These are phyloP conservation scores for Mythimna loreyi DNA, from an alignment of 2,888 invertebrate species.

Conservation along the genomic window DNA sequence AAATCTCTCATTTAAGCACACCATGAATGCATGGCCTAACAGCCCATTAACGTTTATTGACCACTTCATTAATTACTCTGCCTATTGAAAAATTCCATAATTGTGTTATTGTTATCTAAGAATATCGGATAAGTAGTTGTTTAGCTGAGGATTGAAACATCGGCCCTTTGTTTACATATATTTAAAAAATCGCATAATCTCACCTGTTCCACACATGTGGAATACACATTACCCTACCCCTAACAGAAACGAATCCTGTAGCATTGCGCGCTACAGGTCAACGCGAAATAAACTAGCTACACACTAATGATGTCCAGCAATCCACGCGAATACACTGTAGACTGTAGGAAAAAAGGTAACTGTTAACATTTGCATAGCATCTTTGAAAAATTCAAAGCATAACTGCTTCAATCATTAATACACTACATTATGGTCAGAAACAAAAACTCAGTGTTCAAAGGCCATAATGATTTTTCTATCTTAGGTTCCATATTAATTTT, in stretches of 20 bases:
- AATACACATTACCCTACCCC: slow-evolving; percentile 87
- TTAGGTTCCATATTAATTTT: too few relatives aligned
- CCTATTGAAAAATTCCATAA: neutral
- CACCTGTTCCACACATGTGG: slow-evolving; percentile 90
- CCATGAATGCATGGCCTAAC: too few relatives aligned
- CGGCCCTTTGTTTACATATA: slow-evolving; percentile 65
- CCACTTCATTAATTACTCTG: neutral
- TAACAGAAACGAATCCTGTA: slow-evolving; percentile 90
- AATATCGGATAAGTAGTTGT: neutral
- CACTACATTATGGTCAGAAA: neutral
- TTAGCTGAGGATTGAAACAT: slow-evolving; percentile 11
- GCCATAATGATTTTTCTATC: neutral
- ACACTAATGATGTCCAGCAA: slow-evolving; percentile 89
- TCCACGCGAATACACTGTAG: slow-evolving; percentile 89
- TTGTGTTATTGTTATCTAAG: neutral
- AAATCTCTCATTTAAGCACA: too few relatives aligned
- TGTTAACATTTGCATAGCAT: slow-evolving; percentile 86
- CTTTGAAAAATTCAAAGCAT: slow-evolving; percentile 87
- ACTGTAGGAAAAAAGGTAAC: slow-evolving; percentile 90
- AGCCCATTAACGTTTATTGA: neutral
- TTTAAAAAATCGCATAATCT: slow-evolving; percentile 89
- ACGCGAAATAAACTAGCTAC: slow-evolving; percentile 89
- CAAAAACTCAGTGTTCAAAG: neutral
- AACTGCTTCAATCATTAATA: slow-evolving; percentile 48
- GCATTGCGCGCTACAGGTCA: slow-evolving; percentile 91